Conservation (phyloP, 2,888 invertebrate species). For the Phytoseiulus persimilis region DNA sequence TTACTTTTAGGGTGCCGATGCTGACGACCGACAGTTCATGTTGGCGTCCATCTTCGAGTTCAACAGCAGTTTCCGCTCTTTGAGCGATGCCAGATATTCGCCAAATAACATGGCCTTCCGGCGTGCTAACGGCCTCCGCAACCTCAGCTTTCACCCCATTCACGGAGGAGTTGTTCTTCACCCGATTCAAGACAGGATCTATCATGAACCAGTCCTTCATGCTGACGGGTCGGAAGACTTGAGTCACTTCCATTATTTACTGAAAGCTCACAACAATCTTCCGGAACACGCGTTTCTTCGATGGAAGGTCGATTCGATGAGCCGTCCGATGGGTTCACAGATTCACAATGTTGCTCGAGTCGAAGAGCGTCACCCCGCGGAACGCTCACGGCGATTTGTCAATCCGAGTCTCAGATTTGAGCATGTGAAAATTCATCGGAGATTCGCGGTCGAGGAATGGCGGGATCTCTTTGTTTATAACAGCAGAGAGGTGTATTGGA, state of each 20-base stretch:
- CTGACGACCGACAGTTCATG: not conserved
- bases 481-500: not conserved
- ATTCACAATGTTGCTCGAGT: too few relatives aligned
- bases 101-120: conserved; percentile 20
- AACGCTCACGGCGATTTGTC: too few relatives aligned
- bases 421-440: not conserved
- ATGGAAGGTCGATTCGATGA: too few relatives aligned
- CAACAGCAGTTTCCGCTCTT: not conserved
- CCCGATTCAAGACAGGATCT: not conserved
- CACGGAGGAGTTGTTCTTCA: not conserved
- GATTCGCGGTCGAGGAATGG: not conserved
- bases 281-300: too few relatives aligned
- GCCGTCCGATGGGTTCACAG: too few relatives aligned
- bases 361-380: too few relatives aligned
- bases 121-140: not conserved
- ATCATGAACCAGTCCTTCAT: conserved; percentile 21
- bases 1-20: conserved; percentile 7
- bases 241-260: not conserved
- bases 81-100: conserved; percentile 22
- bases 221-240: conserved; percentile 12
- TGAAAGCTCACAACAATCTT: not conserved
- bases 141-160: not conserved
- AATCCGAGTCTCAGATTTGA: too few relatives aligned
- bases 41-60: not conserved
- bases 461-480: not conserved